Evolutionary conservation across 2,888 invertebrate species (phyloP).

Genomic region (Drosophila cyrtoloma): DNA sequence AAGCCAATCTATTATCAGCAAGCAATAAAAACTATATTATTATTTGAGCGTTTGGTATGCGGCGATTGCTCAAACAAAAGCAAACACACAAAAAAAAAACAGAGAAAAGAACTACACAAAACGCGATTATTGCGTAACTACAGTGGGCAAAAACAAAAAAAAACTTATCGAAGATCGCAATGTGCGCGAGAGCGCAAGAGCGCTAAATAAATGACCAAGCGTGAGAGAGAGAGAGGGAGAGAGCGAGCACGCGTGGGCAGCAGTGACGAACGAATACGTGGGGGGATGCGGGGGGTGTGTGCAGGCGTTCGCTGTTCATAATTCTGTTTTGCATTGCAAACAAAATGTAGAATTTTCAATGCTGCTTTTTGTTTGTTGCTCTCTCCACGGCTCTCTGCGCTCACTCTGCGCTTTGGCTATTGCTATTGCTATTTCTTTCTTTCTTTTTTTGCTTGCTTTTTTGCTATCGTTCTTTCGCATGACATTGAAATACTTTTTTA

Average conservation of each 20-base stretch:
- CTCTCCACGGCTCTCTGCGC: slow-evolving; percentile 29
- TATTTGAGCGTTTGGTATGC: slow-evolving; percentile 1
- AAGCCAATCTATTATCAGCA: slow-evolving; percentile 60
- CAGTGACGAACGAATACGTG: slow-evolving; percentile 34
- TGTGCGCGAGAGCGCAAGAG: slow-evolving; percentile 5
- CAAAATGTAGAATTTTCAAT: slow-evolving; percentile 33
- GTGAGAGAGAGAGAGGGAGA: background rate
- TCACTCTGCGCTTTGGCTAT: slow-evolving; percentile 30
- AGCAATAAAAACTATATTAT: slow-evolving; percentile 5
- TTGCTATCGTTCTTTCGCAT: slow-evolving; percentile 53
- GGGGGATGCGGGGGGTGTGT: background rate
- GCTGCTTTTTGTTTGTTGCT: slow-evolving; percentile 56
- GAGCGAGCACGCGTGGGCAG: slow-evolving; percentile 13
- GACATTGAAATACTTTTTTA: slow-evolving; percentile 57
- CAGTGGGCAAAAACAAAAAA: slow-evolving; percentile 30
- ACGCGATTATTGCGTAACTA: slow-evolving; percentile 73
- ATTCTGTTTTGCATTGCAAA: slow-evolving; percentile 48
- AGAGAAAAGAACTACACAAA: slow-evolving; percentile 43
- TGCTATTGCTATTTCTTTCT: slow-evolving; percentile 26
- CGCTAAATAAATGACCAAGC: background rate
- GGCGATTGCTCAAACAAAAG: slow-evolving; percentile 45
- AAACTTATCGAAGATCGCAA: slow-evolving; percentile 26
- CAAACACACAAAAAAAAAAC: slow-evolving; percentile 31
- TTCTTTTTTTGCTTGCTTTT: slow-evolving; percentile 5
- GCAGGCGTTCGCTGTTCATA: slow-evolving; percentile 35